Evolutionary conservation across 2,113 vertebrate genomes (phyloP), one percentile per base, ranked within the genome.

Genomic region (Heloderma charlesbogerti): DNA sequence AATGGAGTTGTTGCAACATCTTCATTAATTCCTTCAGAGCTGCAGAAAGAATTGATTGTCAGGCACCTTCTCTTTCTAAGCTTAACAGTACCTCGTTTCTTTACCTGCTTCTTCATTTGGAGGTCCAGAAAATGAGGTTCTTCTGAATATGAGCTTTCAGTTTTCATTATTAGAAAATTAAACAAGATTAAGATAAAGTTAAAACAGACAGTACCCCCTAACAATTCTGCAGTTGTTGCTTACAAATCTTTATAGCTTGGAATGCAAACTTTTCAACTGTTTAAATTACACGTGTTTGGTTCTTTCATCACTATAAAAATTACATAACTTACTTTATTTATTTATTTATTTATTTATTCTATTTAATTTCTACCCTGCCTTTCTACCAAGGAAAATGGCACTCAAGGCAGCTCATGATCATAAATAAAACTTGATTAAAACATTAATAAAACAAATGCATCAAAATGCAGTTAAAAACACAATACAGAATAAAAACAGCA

Each of bases 11-110:
- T 94, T 83, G 40, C 75, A 71, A 87, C 63, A 82, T 93, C 89
- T 94, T 91, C 88, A 91, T 94, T 95, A 92, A 88, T 86, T 69
- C 69, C 48, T 89, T 83, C 92, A 94, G 89, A 96, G 66, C 34
- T 91, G n/a, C 84, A 93, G 89, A 69, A 93, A 91, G 8, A 93
- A 82, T 90, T 91, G 81, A 72, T 92, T 94, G 92, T 94, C 37
- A 67, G 18, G 20, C 37, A 20, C 25, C n/a, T 40, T 43, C n/a
- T 84, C 25, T 37, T n/a, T 66, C 63, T 15, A 10, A 43, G 37
- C 37, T 67, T 84, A n/a, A 10, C 10, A 40, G 22, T 9, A n/a
- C 57, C 13, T 77, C 40, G 6, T 29, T 87, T 43, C 67, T 43
- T 60, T 86, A 37, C 22, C n/a, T 40, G 74, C 60, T 87, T 60